Base-by-base conservation (phyloP, 1,140 invertebrate genomes). In the Lethrus apterus region DNA sequence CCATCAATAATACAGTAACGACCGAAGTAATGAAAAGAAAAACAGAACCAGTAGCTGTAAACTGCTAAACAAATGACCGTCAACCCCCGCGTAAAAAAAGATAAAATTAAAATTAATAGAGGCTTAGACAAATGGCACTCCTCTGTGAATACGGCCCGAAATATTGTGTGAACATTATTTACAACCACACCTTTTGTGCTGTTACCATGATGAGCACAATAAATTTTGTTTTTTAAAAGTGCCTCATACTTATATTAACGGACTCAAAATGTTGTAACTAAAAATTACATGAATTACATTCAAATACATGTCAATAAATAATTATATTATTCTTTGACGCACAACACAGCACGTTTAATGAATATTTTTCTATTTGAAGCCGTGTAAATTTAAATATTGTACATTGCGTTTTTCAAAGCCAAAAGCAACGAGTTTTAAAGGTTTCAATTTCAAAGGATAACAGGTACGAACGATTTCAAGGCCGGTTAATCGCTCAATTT, bases 131-230 rank as follows among this genome's bases (percentile, higher is more conserved):
- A 58, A 60, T 58, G 56, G 56, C 56, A 52, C 52, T 56, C 51
- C 56, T 58, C 56, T 54, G 44, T 53, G 54, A 54, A 52, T 53
- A 51, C 46, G 49, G 54, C 49, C 51, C 51, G 49, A 60, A 60
- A 60, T 58, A 60, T 58, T 56, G 58, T 60, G 58, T 60, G 58
- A 60, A 58, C 56, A 60, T 60, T 56, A 60, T 55, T 60, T 53
- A 60, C 49, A 52, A 58, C 58, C 58, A 53, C 58, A 58, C 58
- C 58, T 60, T 52, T 60, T 60, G 56, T 60, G 52, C 56, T 58
- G 49, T 53, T 58, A 52, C 48, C 47, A 51, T 58, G 56, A 59
- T 57, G 53, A 56, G 49, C 26, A 54, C 52, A 41, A 58, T 58
- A 54, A 56, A 58, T 58, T 54, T 46, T 44, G 40, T 33, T 48